phyloP scores from a whole-genome alignment of 35 echinoderm and acorn worm species.

The Hemicentrotus pulcherrimus region DNA sequence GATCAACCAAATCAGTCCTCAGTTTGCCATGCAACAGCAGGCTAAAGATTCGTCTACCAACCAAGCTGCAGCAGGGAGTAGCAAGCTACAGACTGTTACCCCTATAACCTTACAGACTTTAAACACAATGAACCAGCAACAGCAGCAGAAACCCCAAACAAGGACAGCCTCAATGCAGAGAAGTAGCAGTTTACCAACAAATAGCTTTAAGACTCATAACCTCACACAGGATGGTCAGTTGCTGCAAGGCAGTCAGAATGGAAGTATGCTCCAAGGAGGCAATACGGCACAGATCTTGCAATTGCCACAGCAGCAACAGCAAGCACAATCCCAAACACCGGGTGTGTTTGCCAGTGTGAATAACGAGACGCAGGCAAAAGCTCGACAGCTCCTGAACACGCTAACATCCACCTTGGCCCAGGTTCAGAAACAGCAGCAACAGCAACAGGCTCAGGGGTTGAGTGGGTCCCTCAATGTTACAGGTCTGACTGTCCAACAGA shows the following conservation, averaged over 20 bases:
- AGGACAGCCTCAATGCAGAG: neutral
- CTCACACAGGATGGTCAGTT: neutral
- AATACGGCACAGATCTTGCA: neutral
- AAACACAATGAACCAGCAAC: neutral
- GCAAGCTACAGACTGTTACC: neutral
- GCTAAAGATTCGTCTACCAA: neutral
- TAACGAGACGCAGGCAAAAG: slow-evolving; percentile 26
- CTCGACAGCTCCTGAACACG: slow-evolving; percentile 32
- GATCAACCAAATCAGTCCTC: slow-evolving; percentile 39
- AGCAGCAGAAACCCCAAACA: slow-evolving; percentile 48
- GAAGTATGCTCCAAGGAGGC: neutral
- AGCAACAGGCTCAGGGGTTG: slow-evolving; percentile 11
- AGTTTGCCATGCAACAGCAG: slow-evolving; percentile 1
- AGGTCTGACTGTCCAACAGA: slow-evolving; percentile 45
- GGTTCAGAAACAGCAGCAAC: slow-evolving; percentile 36
- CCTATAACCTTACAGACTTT: neutral
- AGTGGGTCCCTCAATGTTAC: neutral
- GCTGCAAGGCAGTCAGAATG: neutral
- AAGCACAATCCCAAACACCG: neutral
- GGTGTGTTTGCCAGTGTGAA: slow-evolving; percentile 31
- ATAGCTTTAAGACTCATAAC: slow-evolving; percentile 15
- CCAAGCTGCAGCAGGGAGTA: neutral
- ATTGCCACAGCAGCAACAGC: slow-evolving; percentile 38
- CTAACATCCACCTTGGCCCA: slow-evolving; percentile 9
- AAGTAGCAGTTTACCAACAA: neutral